Conservation (phyloP, 1,140 invertebrate species). For the Dinoponera quadriceps region DNA sequence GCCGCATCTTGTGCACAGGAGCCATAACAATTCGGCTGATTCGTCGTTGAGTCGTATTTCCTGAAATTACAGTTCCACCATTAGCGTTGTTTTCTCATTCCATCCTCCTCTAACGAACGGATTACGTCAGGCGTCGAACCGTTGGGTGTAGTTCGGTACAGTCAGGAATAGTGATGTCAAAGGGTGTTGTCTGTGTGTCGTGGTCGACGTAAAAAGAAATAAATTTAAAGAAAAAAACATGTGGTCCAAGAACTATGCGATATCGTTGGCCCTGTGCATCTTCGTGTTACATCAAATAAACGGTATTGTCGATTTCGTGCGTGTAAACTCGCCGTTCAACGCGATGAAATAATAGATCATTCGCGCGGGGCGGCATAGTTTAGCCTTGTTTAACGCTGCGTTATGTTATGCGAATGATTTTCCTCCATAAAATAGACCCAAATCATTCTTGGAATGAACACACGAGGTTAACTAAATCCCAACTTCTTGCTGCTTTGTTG, state of each 20-base stretch:
- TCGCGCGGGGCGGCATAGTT: background rate
- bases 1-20: too few relatives aligned
- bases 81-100: background rate
- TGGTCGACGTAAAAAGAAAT: background rate
- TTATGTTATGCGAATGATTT: too few relatives aligned
- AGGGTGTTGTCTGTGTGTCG: constrained; percentile 47
- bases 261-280: constrained; percentile 13
- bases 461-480: too few relatives aligned
- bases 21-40: too few relatives aligned
- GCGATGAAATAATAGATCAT: too few relatives aligned
- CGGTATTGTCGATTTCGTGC: constrained; percentile 4
- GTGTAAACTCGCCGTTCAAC: too few relatives aligned
- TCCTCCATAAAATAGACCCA: too few relatives aligned
- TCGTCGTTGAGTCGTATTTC: too few relatives aligned
- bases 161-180: constrained; percentile 14
- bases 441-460: too few relatives aligned
- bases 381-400: background rate
- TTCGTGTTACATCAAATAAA: constrained; percentile 2
- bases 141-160: constrained; percentile 48
- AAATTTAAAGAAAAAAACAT: constrained; percentile 24
- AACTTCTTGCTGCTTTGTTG: too few relatives aligned
- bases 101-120: constrained; percentile 35
- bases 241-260: background rate
- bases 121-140: constrained; percentile 21
- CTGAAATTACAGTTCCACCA: too few relatives aligned